Base-by-base conservation (phyloP, 2,888 invertebrate genomes). In the Acleris cristana region DNA sequence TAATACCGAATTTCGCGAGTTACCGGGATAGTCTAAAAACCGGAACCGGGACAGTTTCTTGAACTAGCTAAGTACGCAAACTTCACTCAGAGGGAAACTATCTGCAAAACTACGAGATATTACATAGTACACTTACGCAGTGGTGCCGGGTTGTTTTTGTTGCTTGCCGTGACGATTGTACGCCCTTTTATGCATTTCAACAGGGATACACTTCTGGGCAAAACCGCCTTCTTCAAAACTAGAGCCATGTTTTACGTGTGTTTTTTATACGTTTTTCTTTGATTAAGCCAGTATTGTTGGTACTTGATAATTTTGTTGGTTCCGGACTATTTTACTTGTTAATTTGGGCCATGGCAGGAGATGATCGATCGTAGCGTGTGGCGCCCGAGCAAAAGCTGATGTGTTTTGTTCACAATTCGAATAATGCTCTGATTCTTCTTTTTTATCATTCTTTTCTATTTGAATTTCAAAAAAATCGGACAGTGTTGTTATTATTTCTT, bases 151-250 rank as follows among this genome's bases (percentile, higher is more conserved):
- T 78, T 80, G 60, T 81, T 85, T 72, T 82, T 86, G 59, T 78
- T 84, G 2, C 80, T 74, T n/a, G 83, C 74, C 1, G 86, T 79
- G 2, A 84, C 80, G 5, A 89, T 70, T 3, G 84, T 75, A 12
- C 88, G 80, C 45, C 85, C 83, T 70, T 84, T 87, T 14, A 90
- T 80, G 65, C 85, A 88, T 86, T 89, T 89, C 3, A 90, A 73
- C 65, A 90, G 70, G 34, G 88, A 81, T 8, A 86, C 79, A 55
- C 90, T 87, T 74, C 80, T 89, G 7, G 87, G 80, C 69, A 86
- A 69, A 69, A 86, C 83, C 23, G 87, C 84, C 72, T 89, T 90
- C 73, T 86, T 85, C 72, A 90, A 74, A 70, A 89, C 85, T 72
- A 89, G 74, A 74, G 90, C 89, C 90, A 90, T 90, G 70, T 77